Conservation (phyloP, 2,888 invertebrate genomes). For the Uropetala carovei region DNA sequence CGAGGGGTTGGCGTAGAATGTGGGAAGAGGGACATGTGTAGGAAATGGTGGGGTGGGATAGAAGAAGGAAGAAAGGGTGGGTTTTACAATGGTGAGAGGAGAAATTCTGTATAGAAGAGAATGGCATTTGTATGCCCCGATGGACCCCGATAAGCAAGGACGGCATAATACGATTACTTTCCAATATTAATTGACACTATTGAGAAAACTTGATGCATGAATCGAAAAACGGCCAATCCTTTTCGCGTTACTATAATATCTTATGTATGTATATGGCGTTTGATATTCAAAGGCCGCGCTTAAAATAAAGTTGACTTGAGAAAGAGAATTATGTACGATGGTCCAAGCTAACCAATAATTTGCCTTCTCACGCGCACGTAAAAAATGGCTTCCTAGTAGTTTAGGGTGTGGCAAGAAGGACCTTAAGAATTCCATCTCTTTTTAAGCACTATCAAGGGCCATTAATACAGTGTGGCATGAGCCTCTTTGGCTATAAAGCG, state of each 20-base stretch:
- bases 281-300: background rate
- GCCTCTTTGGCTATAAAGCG: background rate
- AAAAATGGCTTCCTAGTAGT: background rate
- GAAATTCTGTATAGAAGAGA: background rate
- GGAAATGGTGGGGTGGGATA: background rate
- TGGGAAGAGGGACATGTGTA: slow-evolving; percentile 28
- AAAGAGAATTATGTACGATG: background rate
- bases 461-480: background rate
- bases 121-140: background rate
- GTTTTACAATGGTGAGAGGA: slow-evolving; percentile 7
- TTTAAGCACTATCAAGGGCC: background rate
- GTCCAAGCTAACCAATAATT: background rate
- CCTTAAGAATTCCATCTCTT: background rate
- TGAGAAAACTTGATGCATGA: background rate
- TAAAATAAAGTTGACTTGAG: background rate
- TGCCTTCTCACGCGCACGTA: background rate
- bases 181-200: background rate
- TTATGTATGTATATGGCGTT: background rate
- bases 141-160: background rate
- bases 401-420: background rate
- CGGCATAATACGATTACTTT: background rate
- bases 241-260: background rate
- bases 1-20: background rate
- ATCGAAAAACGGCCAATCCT: background rate
- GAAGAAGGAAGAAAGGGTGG: background rate